Evolutionary conservation across 2,888 invertebrate genomes (phyloP).

Genomic region (Dromius quadrimaculatus): DNA sequence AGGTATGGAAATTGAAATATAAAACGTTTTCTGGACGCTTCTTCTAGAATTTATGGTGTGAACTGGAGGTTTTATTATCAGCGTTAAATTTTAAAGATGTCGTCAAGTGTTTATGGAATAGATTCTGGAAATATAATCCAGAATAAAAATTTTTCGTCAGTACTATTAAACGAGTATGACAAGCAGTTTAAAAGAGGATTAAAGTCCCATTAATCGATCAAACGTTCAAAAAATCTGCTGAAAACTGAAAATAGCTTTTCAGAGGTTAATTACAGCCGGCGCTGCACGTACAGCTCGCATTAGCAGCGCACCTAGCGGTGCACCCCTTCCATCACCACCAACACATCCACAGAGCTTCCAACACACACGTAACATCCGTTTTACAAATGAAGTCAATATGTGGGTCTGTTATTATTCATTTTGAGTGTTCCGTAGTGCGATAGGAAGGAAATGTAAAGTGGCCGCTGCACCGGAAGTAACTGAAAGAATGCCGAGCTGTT

Average conservation of each 20-base stretch:
- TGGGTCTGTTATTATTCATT: constrained; percentile 64
- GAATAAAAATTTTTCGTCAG: too few relatives aligned
- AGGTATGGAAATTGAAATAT: constrained; percentile 42
- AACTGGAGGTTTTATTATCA: constrained; percentile 33
- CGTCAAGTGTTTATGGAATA: constrained; percentile 27
- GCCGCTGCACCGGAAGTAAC: constrained; percentile 59
- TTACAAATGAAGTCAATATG: constrained; percentile 64
- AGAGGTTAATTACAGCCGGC: constrained; percentile 10
- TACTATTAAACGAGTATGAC: too few relatives aligned
- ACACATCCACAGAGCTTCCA: constrained; percentile 5
- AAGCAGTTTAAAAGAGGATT: constrained; percentile 21
- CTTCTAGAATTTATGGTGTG: constrained; percentile 40
- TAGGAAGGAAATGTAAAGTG: constrained; percentile 67
- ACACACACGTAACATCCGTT: constrained; percentile 64
- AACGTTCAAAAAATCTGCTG: constrained; percentile 15
- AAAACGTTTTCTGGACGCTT: constrained; percentile 35
- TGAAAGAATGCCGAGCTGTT: constrained; percentile 64
- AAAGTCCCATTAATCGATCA: constrained; percentile 13
- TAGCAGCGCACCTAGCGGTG: constrained; percentile 36
- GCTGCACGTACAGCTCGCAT: constrained; percentile 36
- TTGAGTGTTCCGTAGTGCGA: constrained; percentile 57
- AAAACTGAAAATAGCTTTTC: constrained; percentile 19
- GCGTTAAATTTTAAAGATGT: constrained; percentile 36
- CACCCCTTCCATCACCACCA: neutral
- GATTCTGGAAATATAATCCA: neutral